Conservation (phyloP, 2,797 vertebrate genomes). For the Acrocephalus scirpaceus region DNA sequence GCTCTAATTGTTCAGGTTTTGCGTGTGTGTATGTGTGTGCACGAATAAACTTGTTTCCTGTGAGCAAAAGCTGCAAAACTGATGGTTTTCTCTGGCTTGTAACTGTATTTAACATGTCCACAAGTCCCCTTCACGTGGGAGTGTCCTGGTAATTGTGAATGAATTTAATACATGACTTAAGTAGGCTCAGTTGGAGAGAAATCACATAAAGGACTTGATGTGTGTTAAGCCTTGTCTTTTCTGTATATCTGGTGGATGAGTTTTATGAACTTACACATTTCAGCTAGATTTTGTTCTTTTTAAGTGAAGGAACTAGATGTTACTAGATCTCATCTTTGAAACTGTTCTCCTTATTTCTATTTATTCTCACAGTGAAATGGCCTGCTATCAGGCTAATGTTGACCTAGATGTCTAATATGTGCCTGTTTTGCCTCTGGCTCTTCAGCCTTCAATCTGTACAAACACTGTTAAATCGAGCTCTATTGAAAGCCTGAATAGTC, state of each 20-base stretch:
- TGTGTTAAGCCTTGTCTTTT: neutral
- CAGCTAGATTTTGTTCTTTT: neutral
- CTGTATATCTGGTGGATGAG: neutral
- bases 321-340: neutral
- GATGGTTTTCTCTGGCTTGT: constrained; percentile 42
- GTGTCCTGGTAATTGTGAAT: neutral
- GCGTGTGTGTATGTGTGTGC: neutral
- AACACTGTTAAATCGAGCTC: neutral
- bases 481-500: neutral
- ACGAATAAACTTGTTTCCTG: neutral
- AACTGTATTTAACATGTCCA: constrained; percentile 16
- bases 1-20: constrained; percentile 40
- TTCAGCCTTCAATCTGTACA: constrained; percentile 34
- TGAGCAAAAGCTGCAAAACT: constrained; percentile 15
- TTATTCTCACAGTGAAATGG: constrained; percentile 10
- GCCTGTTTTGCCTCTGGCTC: neutral
- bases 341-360: neutral
- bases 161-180: neutral
- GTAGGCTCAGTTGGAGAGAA: neutral
- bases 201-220: neutral
- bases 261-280: neutral
- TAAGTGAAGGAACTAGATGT: neutral
- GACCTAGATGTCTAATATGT: neutral
- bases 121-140: neutral
- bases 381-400: neutral